Base-by-base conservation (phyloP, 1,140 invertebrate genomes). In the Arctopsyche grandis region DNA sequence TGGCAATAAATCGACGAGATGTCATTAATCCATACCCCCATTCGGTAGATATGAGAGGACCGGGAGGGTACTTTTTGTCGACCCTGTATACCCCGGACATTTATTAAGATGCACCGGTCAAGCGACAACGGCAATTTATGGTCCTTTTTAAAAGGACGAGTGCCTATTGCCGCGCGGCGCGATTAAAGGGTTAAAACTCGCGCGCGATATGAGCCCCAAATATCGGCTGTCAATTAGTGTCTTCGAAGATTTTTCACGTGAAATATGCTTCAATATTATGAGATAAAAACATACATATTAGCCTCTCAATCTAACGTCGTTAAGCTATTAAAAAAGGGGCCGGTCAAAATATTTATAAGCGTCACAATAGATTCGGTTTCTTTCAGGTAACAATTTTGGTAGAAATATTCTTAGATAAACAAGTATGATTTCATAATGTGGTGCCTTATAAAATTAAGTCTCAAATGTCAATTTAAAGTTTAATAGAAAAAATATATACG, bases 21-120 rank as follows among this genome's bases (percentile, higher is more conserved):
- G 81, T 82, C 81, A 82, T 82, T 82, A 82, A 82, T 82, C 81
- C 81, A 78, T 79, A 82, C 75, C 81, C 77, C 73, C 69, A 26
- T 60, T 44, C 52, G 66, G 22, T 10, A 79, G 66, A 75, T 79
- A 60, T 38, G 29, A 38, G 29, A 38, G 29, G 29, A 38, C 29
- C 29, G 29, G 29, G 29, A 7, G 29, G 29, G 29, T 38, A 38
- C 29, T 82, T 82, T 82, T 78, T 80, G 79, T 78, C 71, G 69
- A 29, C 44, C 48, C 71, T 79, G 16, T 19, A 21, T 66, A 12
- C 26, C 21, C 66, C 75, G 75, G 78, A 76, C 78, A 82, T 82
- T 82, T 82, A 82, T 82, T 82, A 79, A 82, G 75, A 79, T 75
- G 75, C 77, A 74, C 73, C 80, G 69, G 75, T 38, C 75, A 70